Base-by-base conservation (phyloP, 2,888 invertebrate species). In the Sipha maydis region DNA sequence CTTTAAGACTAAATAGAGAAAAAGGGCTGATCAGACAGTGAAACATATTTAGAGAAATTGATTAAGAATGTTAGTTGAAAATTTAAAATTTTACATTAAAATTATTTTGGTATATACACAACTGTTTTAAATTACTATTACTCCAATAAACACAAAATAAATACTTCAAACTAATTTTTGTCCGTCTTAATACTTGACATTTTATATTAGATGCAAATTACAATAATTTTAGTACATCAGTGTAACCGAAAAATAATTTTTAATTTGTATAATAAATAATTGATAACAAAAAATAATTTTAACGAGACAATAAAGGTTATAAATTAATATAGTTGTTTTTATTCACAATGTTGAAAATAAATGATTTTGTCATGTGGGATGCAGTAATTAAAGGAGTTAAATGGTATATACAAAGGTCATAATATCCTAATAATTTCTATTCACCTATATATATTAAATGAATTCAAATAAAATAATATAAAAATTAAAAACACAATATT, bases 401-500 rank as follows among this genome's bases (percentile, higher is more conserved):
- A 85, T 85, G 61, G 28, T 76, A 67, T 28, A 76, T 84, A 38
- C 25, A 83, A 75, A 84, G 84, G 84, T 85, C 61, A 84, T 76
- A 25, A 48, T 14, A 48, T 67, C n/a, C 25, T 21, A 48, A 31
- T 71, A n/a, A 78, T 69, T 77, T 76, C 54, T 77, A 25, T 41
- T 48, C 38, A 76, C 77, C 11, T 77, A 48, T n/a, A 8, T 14
- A 73, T 34, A 38, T 73, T 1, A 19, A 71, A 25, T 61, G 31
- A 73, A 34, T 34, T 41, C 3, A 41, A 9, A 41, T 48, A 48
- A 48, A 48, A n/a, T 8, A 7, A 73, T 67, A n/a, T 61, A 61
- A 73, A 34, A 73, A 31, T 71, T 41, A 48, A 48, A 48, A 14
- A 14, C 11, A 41, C 54, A n/a, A 25, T 67, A 67, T 25, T 67